Percentiles rank a stretch among this genome's conserved stretches.
These are phyloP conservation scores for Physocephala rufipes DNA, from an alignment of 2,888 invertebrate species.

Conservation along the genomic window DNA sequence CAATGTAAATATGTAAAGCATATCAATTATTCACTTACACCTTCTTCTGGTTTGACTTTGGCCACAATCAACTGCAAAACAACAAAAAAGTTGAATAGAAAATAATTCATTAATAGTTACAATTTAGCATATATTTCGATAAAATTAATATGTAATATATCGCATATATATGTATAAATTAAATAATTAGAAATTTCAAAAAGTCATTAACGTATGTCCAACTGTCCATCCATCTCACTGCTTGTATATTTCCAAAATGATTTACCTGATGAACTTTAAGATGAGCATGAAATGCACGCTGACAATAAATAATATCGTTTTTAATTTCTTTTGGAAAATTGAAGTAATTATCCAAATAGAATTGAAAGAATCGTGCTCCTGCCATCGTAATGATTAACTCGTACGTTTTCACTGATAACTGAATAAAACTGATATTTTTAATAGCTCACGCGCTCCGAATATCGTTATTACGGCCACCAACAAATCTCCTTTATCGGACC, in stretches of 20 bases:
- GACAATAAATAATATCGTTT: constrained; percentile 63
- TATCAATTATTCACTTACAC: constrained; percentile 39
- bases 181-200: neutral
- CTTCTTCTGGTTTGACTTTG: constrained; percentile 36
- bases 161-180: neutral
- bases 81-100: constrained; percentile 11
- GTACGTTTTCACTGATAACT: neutral
- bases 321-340: constrained; percentile 59
- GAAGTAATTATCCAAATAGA: constrained; percentile 55
- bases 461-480: neutral
- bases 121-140: neutral
- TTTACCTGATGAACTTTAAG: constrained; percentile 63
- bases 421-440: neutral
- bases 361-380: constrained; percentile 47
- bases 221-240: neutral
- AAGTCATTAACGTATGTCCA: constrained; percentile 9
- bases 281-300: constrained; percentile 59
- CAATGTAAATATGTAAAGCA: constrained; percentile 5
- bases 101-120: neutral
- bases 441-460: constrained; percentile 18
- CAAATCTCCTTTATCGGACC: neutral
- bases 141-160: neutral
- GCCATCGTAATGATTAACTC: constrained; percentile 16
- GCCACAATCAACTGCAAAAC: constrained; percentile 44
- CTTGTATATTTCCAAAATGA: neutral